Conservation (phyloP, 2,797 vertebrate species). For the Erpetoichthys calabaricus region DNA sequence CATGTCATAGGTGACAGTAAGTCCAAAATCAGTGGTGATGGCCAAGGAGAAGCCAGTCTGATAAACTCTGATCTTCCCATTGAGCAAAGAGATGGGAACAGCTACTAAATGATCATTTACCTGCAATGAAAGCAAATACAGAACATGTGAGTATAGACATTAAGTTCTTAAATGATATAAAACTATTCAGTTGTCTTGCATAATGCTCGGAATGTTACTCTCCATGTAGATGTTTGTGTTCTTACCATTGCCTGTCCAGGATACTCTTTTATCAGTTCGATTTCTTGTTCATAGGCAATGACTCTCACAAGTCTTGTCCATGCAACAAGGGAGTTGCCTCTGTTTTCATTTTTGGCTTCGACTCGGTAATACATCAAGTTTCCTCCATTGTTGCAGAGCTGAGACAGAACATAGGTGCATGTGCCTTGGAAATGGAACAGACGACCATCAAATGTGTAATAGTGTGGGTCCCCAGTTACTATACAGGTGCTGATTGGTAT, state of each 20-base stretch:
- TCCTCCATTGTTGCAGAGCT: slow-evolving; percentile 13
- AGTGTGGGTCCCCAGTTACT: slow-evolving; percentile 47
- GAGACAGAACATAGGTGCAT: slow-evolving; percentile 44
- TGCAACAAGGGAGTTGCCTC: slow-evolving; percentile 27
- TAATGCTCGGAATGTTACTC: too few species aligned
- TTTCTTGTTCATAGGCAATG: slow-evolving; percentile 26
- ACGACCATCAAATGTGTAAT: slow-evolving; percentile 36
- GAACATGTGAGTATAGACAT: not conserved
- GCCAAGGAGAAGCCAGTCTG: slow-evolving; percentile 33
- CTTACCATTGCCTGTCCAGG: slow-evolving; percentile 28
- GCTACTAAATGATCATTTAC: slow-evolving; percentile 29
- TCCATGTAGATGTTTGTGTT: not conserved
- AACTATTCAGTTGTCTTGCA: too few species aligned
- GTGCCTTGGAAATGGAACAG: slow-evolving; percentile 47
- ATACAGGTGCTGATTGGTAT: slow-evolving; percentile 29
- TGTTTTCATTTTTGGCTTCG: slow-evolving; percentile 42
- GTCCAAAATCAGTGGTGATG: slow-evolving; percentile 35
- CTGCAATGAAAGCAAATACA: slow-evolving; percentile 20
- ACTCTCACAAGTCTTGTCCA: slow-evolving; percentile 42
- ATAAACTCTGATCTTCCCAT: slow-evolving; percentile 28
- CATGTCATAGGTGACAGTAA: slow-evolving; percentile 37
- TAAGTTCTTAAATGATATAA: too few species aligned
- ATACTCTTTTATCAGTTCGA: slow-evolving; percentile 40
- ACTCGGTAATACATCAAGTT: slow-evolving; percentile 31
- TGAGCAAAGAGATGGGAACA: slow-evolving; percentile 29